These are phyloP conservation scores for Mustelus asterias DNA, from an alignment of 2,113 vertebrate genomes.

Conservation along the genomic window DNA sequence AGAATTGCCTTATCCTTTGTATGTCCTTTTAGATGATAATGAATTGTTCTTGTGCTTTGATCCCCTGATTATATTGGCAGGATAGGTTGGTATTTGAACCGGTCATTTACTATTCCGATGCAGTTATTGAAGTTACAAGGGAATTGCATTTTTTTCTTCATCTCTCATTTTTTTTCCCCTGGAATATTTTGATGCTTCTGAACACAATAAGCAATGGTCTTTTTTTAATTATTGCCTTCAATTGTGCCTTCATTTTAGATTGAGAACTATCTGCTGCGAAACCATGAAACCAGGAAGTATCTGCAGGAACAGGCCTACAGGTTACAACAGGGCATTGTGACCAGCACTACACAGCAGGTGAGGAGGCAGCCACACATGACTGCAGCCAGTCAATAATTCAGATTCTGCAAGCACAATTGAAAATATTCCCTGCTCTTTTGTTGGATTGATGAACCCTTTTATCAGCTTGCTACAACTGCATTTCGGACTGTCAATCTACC, in stretches of 20 bases:
- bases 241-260: constrained; percentile 61
- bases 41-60: neutral
- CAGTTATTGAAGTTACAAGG: neutral
- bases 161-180: neutral
- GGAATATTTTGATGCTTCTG: neutral
- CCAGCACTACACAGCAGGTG: constrained; percentile 93
- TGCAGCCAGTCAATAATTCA: neutral
- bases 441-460: neutral
- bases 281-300: constrained; percentile 91
- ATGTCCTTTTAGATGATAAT: neutral
- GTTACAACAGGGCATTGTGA: constrained; percentile 92
- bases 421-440: neutral
- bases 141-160: neutral
- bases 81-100: neutral
- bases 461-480: neutral
- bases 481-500: neutral
- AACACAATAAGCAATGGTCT: neutral
- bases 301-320: constrained; percentile 91
- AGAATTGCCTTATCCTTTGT: neutral
- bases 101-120: neutral
- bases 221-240: constrained; percentile 37
- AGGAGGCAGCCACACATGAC: constrained; percentile 24
- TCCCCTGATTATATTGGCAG: neutral
- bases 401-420: neutral
- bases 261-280: constrained; percentile 91